These are phyloP conservation scores for Recurvirostra avosetta DNA, from an alignment of 2,113 vertebrate species.

Conservation along the genomic window DNA sequence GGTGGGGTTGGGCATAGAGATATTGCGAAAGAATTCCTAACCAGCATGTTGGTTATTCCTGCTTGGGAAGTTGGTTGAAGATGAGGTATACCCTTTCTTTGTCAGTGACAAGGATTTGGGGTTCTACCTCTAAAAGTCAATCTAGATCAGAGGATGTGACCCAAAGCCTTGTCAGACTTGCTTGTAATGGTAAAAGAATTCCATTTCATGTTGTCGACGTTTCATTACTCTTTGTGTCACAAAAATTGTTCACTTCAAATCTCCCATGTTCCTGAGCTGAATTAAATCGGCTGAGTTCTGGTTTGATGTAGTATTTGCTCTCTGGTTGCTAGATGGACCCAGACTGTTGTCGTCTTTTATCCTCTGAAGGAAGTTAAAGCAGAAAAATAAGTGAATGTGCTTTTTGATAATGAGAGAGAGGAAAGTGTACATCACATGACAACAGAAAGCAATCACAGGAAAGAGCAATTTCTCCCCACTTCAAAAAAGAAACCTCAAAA, in stretches of 20 bases:
- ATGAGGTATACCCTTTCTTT: neutral
- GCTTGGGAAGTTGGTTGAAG: neutral
- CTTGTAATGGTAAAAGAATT: conserved; percentile 11
- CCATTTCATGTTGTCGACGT: neutral
- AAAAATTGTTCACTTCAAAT: conserved; percentile 39
- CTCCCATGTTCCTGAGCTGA: neutral
- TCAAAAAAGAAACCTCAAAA: neutral
- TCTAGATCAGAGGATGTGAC: conserved; percentile 8
- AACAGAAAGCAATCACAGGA: neutral
- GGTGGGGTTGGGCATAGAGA: neutral
- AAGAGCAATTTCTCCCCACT: neutral
- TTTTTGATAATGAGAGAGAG: neutral
- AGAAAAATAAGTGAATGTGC: neutral
- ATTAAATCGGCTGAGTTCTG: neutral
- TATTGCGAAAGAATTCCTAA: neutral
- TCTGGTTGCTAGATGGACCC: neutral
- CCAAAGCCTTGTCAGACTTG: conserved; percentile 21
- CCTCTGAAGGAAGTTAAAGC: neutral
- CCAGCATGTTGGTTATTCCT: neutral
- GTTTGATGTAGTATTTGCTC: conserved; percentile 3
- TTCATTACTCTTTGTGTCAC: conserved; percentile 41
- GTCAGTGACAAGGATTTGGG: neutral
- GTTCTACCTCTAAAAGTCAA: neutral
- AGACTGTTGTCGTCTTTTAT: neutral
- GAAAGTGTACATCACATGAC: neutral